Base-by-base conservation (phyloP, 1,140 invertebrate genomes). In the Drosophila pruinosa region DNA sequence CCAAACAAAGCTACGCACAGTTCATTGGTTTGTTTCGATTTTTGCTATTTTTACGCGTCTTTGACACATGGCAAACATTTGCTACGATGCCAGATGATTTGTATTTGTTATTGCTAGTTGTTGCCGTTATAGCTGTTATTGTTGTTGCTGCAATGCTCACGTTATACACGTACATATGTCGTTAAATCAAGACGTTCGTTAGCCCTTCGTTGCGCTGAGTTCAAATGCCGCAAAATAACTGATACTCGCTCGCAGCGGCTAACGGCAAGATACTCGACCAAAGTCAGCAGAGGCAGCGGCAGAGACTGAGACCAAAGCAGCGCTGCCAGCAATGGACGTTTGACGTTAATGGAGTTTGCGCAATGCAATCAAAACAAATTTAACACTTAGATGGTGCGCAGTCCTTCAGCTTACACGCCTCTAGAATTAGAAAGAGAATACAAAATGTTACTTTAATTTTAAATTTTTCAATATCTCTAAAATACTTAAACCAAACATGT, bases 341-440 rank as follows among this genome's bases (percentile, higher is more conserved):
- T 77, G 79, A 61, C 71, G 67, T 70, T 70, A 31, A 52, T 19
- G 52, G 80, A 72, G 76, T 76, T 50, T 83, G 80, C 80, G 80
- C 80, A 83, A 59, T 50, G 41, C 48, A 69, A 86, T 86, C 72
- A 83, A 86, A 83, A 83, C 80, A 86, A 83, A 83, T 56, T 83
- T 83, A 83, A 86, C 81, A 78, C 80, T 41, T 54, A 24, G 24
- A 38, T 31, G 63, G 63, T 64, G 36, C 45, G 28, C 5, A 6
- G 54, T 52, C 34, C 34, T 36, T 43, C 7, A 52, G 36, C 34
- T 24, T 2, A 6, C 15, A 43, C 21, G 14, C 3, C 8, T 6
- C 15, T 69, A 47, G 36, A 67, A 72, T 2, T 26, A 62, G 8
- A 54, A 21, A 57, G 4, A 48, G 6, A 26, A 47, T 1, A 14